Base-by-base conservation (phyloP, 2,888 invertebrate species). In the Drosophila robusta region DNA sequence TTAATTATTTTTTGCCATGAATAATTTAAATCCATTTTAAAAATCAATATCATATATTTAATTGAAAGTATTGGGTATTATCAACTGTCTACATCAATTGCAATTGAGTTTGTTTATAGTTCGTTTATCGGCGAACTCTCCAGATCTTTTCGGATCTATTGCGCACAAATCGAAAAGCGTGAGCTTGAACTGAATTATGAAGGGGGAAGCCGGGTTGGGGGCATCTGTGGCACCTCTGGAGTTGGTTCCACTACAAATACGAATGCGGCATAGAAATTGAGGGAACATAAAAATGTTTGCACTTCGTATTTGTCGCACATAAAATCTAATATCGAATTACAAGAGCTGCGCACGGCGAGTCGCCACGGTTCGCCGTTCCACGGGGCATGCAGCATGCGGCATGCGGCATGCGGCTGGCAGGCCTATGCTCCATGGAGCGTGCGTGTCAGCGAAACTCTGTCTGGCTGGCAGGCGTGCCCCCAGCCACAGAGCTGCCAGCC, bases 261-360 rank as follows among this genome's bases (percentile, higher is more conserved):
- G 69, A 82, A 78, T 70, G 70, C 83, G 56, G 81, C 83, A 79
- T 83, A 75, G 81, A 78, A 80, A 78, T 80, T 78, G 78, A 54
- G 51, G 69, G 56, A 78, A 84, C 83, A 85, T 80, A 89, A 85
- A 86, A 80, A 86, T 86, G 79, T 87, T 89, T 87, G 78, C 82
- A 83, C 87, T 83, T 85, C 80, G 81, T 75, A 83, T 89, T 89
- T 90, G 87, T 88, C 89, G 89, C 85, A 79, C 89, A 87, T 87
- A 85, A 88, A 90, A 87, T 88, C 82, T 84, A 87, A 84, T 90
- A 90, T 90, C 87, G 88, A 88, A 84, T 90, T 89, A 90, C 89
- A 72, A 80, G 68, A 52, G 63, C 39, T 54, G 41, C 22, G 56
- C 41, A 32, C 47, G 34, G 16, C 39, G 51, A 58, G 56, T 50